These are phyloP conservation scores for Porites rus DNA, from an alignment of 92 coral and sea anemone species.

Conservation along the genomic window DNA sequence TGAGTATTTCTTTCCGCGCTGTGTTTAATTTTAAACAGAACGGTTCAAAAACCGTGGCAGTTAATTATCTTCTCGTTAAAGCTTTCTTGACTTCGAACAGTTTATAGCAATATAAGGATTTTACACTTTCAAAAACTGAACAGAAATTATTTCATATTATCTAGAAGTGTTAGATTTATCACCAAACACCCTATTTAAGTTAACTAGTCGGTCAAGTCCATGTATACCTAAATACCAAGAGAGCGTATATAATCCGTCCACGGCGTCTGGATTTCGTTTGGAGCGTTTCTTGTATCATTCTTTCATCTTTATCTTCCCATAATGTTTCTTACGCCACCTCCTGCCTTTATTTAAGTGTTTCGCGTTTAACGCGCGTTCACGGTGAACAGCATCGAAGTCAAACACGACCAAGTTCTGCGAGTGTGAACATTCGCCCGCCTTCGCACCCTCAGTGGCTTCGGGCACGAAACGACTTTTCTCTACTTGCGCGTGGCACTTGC, in stretches of 20 bases:
- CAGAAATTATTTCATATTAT: neutral
- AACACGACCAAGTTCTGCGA: constrained; percentile 54
- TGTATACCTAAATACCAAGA: neutral
- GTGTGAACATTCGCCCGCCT: constrained; percentile 21
- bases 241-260: neutral
- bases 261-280: neutral
- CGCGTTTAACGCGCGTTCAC: constrained; percentile 89
- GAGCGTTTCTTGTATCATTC: neutral
- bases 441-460: constrained; percentile 24
- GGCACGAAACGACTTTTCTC: constrained; percentile 48
- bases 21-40: neutral
- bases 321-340: constrained; percentile 81
- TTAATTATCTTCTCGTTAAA: neutral
- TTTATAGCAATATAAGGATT: neutral
- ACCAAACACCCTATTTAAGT: neutral
- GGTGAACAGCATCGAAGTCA: constrained; percentile 88
- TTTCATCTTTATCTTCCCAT: neutral
- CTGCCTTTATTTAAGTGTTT: constrained; percentile 86
- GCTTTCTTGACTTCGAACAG: no score
- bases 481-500: constrained; percentile 39
- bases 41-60: neutral
- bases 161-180: neutral
- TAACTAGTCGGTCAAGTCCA: neutral
- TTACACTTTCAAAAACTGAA: neutral
- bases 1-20: neutral